phyloP scores from a whole-genome alignment of 2,888 invertebrate genomes.

The Nymphalis c-album region DNA sequence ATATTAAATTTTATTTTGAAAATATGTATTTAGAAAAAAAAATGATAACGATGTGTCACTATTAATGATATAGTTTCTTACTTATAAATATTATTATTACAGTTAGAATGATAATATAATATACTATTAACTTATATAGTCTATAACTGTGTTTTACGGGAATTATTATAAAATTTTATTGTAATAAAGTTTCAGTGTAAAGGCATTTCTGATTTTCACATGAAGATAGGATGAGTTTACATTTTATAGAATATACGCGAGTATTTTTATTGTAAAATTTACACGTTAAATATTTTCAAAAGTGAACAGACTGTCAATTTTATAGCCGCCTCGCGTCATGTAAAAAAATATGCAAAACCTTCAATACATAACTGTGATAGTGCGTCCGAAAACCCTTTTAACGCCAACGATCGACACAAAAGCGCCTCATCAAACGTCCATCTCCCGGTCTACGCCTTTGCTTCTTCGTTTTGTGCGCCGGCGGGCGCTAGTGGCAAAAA shows the following conservation, averaged over 20 bases:
- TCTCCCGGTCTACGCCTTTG: conserved; percentile 61
- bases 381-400: conserved; percentile 73
- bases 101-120: too few relatives aligned
- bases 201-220: too few relatives aligned
- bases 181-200: too few relatives aligned
- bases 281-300: conserved; percentile 23
- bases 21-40: too few relatives aligned
- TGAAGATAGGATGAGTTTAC: too few relatives aligned
- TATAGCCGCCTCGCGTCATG: conserved; percentile 40
- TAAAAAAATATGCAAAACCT: conserved; percentile 50
- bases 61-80: too few relatives aligned
- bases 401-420: conserved; percentile 72
- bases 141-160: too few relatives aligned
- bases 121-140: too few relatives aligned
- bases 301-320: conserved; percentile 37
- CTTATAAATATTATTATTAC: too few relatives aligned
- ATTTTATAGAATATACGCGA: background rate
- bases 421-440: conserved; percentile 81
- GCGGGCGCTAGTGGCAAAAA: conserved; percentile 67
- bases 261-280: background rate
- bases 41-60: too few relatives aligned
- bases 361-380: conserved; percentile 53
- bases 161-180: too few relatives aligned
- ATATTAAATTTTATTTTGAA: too few relatives aligned
- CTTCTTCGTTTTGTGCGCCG: conserved; percentile 70